These are phyloP conservation scores for Callorhinus ursinus DNA, from an alignment of 2,113 vertebrate genomes.

Conservation along the genomic window DNA sequence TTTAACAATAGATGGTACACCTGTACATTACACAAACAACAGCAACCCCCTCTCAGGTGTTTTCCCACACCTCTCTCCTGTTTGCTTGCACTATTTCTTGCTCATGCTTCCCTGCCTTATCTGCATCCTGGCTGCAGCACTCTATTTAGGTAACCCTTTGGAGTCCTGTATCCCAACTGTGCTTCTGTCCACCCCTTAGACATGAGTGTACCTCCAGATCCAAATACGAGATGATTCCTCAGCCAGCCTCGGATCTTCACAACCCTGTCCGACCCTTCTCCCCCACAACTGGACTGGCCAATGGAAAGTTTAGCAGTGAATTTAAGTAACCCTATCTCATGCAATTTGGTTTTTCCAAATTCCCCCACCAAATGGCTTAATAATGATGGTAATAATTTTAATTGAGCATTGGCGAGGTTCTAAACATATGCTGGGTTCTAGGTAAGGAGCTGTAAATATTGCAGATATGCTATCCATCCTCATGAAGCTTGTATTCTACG, in stretches of 20 bases:
- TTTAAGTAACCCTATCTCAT: not conserved
- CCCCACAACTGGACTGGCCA: not conserved
- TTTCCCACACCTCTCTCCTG: not conserved
- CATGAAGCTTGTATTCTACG: not conserved
- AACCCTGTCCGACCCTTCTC: not conserved
- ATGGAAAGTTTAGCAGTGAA: not conserved
- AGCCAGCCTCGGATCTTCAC: not conserved
- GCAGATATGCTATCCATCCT: not conserved
- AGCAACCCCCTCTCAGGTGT: not conserved
- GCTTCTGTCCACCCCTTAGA: not conserved
- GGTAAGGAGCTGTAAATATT: not conserved
- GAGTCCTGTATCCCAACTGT: not conserved
- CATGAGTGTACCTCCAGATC: not conserved
- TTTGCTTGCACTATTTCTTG: not conserved
- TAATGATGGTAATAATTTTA: not conserved
- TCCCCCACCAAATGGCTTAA: not conserved
- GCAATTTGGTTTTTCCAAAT: not conserved
- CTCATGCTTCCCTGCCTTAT: not conserved
- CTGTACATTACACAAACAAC: not conserved
- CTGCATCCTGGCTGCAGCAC: not conserved
- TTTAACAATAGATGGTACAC: not conserved
- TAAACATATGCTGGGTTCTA: not conserved
- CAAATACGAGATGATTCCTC: not conserved
- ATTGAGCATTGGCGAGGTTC: not conserved
- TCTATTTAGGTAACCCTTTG: not conserved